Evolutionary conservation across 1,140 invertebrate species (phyloP), one percentile per base, ranked within the genome.

Genomic region (Panagrolaimus sp.): DNA sequence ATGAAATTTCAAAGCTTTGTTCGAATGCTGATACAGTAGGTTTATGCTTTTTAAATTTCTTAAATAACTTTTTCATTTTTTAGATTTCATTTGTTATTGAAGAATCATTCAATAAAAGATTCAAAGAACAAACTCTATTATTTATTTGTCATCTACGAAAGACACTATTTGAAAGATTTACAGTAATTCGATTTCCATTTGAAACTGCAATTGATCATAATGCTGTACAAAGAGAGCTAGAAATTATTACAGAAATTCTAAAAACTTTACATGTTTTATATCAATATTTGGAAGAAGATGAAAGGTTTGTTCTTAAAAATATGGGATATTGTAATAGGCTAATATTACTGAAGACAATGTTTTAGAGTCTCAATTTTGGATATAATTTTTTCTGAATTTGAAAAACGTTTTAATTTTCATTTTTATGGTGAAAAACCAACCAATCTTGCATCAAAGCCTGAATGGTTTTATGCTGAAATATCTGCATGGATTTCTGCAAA

Each of bases 381-480:
- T n/a, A 9, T 69, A 9, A 20, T 69, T n/a, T 67, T 57, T 20
- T 43, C 43, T 7, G 23, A 31, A 16, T 69, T 69, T n/a, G 61
- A 65, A 67, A 66, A 69, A 16, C 70, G 53, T 0, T 74, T 74
- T 51, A 65, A 72, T 38, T 75, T 72, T 42, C 74, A 75, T 31
- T 75, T 75, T 31, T 75, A 73, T 61, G 74, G 74, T 1, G 70
- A 76, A 4, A 70, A 69, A 43, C 65, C 71, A 9, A 75, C 74
- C 9, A 75, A 75, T 65, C 46, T 44, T 23, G 45, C 70, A 23
- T 25, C 71, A 13, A 75, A 75, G 27, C 74, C 74, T 11, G 74
- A 75, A 62, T 75, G 74, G 74, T 76, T 75, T 53, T 75, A 78
- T 16, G 51, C 74, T 27, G 71, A 75, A 67, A 38, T 75, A 16